Evolutionary conservation across 2,113 vertebrate genomes (phyloP), one percentile per base, ranked within the genome.

Genomic region (Erinaceus europaeus): DNA sequence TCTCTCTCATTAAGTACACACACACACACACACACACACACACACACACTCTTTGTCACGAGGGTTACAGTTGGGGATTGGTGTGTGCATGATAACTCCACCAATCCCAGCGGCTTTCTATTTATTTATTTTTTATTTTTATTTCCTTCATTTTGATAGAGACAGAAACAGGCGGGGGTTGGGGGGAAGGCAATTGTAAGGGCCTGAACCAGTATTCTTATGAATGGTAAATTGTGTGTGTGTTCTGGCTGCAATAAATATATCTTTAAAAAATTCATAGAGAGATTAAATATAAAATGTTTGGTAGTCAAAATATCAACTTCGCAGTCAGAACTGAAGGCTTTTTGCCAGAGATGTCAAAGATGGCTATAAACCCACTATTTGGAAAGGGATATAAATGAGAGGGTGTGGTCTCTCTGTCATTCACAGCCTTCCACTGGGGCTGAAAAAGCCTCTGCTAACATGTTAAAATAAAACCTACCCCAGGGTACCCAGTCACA

Each of bases 371-470:
- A n/a, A n/a, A 32, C 36, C 61, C 40, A 36, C 25, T 67, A 11
- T n/a, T 87, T 83, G n/a, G 79, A 61, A 82, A 69, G 12, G 21
- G 55, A 76, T 65, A 40, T 59, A 79, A 44, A 18, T n/a, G 69
- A 73, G 27, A 84, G 59, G 17, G 42, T 25, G 65, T 81, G 23
- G 55, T 73, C 64, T 74, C 42, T 11, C 9, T 59, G 52, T 68
- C 86, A 77, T 86, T 88, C 61, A 82, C 38, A 88, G 36, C 50
- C 21, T 84, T 79, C 91, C 59, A 57, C 68, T 86, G 87, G 68
- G 52, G 29, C 77, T 90, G 50, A 69, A 65, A 88, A 87, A 80
- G 14, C 46, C 50, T 83, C 29, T 50, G 53, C 23, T 72, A 87
- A 64, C 44, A 69, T 10, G 40, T 89, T 91, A 34, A 80, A 82